Evolutionary conservation across 2,113 vertebrate species (phyloP).

Genomic region (Leucoraja erinaceus): DNA sequence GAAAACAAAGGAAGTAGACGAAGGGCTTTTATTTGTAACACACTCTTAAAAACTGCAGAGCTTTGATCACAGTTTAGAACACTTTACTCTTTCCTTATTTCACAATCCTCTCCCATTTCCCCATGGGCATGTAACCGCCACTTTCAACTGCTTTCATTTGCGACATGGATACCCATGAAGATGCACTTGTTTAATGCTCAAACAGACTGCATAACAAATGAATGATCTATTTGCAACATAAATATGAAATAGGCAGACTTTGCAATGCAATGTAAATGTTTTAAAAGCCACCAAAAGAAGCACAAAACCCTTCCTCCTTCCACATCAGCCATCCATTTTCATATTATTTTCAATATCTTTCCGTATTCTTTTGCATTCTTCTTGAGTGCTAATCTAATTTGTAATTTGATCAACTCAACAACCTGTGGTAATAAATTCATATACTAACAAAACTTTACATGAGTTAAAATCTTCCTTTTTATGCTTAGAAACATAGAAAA

Average conservation of each 20-base stretch:
- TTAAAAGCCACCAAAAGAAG: neutral
- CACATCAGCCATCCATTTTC: neutral
- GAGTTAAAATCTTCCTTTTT: neutral
- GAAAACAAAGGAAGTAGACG: slow-evolving; percentile 4
- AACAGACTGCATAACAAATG: neutral
- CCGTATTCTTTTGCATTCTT: neutral
- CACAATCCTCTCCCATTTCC: neutral
- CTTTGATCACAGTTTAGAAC: neutral
- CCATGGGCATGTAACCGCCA: neutral
- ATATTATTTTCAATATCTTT: neutral
- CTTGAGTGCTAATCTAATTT: neutral
- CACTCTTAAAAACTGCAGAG: neutral
- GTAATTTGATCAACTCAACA: neutral
- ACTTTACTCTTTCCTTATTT: neutral
- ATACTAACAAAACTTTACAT: neutral
- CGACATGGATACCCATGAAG: neutral
- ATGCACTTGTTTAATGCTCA: neutral
- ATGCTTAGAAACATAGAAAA: too few relatives aligned
- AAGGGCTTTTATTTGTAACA: neutral
- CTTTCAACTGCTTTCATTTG: neutral
- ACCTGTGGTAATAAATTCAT: neutral
- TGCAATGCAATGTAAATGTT: neutral
- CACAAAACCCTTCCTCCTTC: neutral
- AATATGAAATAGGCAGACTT: neutral
- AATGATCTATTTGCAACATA: neutral